Percentiles rank a stretch among this genome's conserved stretches.
phyloP scores from a whole-genome alignment of 2,797 vertebrate genomes.

The Gastrophryne carolinensis region DNA sequence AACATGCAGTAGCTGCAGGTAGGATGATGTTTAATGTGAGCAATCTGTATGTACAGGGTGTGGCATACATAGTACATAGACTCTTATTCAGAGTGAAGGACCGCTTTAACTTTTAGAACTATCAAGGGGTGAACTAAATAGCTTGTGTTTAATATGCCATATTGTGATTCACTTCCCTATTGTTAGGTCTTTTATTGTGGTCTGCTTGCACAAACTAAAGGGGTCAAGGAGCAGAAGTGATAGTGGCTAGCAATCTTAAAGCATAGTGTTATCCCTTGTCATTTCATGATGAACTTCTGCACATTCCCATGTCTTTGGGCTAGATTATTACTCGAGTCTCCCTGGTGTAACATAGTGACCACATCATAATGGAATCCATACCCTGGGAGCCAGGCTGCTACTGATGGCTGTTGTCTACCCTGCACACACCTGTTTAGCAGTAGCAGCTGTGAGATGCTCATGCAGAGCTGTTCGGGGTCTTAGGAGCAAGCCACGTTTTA shows the following conservation, averaged over 20 bases:
- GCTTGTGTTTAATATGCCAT: too few relatives aligned
- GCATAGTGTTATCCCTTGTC: neutral
- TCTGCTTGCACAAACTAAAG: neutral
- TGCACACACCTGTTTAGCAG: conserved; percentile 23
- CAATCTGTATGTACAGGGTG: too few relatives aligned
- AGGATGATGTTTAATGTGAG: too few relatives aligned
- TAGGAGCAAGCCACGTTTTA: neutral
- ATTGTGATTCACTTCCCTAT: neutral
- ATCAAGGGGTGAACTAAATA: too few relatives aligned
- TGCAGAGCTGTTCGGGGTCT: neutral
- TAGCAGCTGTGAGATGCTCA: conserved; percentile 5
- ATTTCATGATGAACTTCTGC: neutral
- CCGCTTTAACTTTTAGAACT: too few relatives aligned
- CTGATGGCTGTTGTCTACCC: conserved; percentile 12
- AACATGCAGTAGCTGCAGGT: too few relatives aligned
- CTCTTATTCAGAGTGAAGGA: too few relatives aligned
- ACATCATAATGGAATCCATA: conserved; percentile 27
- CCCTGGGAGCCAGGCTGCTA: conserved; percentile 24
- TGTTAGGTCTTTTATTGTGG: neutral
- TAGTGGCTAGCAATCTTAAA: neutral
- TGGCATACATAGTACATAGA: too few relatives aligned
- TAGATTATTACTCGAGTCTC: neutral
- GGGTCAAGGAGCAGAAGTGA: neutral
- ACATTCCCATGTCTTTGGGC: neutral
- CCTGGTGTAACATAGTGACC: conserved; percentile 17